These are phyloP conservation scores for Cyanocitta stelleri DNA, from an alignment of 2,113 vertebrate species.

Conservation along the genomic window DNA sequence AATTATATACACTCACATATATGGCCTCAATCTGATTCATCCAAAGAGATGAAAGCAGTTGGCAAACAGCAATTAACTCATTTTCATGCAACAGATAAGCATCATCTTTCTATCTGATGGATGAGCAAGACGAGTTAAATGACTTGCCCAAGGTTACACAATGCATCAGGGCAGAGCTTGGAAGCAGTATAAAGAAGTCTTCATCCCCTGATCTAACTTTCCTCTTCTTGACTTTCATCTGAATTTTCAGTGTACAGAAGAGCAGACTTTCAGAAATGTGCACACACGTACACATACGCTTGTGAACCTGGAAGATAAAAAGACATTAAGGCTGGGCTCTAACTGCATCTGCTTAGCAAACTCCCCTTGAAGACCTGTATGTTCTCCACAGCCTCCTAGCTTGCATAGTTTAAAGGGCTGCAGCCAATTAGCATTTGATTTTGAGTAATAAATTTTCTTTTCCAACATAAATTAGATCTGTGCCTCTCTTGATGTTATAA, in stretches of 20 bases:
- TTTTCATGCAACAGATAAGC: constrained; percentile 62
- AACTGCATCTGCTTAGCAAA: constrained; percentile 24
- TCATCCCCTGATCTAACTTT: constrained; percentile 56
- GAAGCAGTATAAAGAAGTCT: constrained; percentile 57
- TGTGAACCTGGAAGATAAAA: constrained; percentile 50
- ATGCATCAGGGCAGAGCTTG: constrained; percentile 52
- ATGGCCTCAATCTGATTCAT: constrained; percentile 55
- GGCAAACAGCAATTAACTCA: constrained; percentile 62
- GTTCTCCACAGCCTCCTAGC: not conserved
- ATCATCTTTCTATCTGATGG: constrained; percentile 61
- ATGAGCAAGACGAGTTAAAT: constrained; percentile 60
- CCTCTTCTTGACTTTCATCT: constrained; percentile 53
- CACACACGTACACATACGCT: not conserved
- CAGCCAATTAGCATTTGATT: constrained; percentile 29
- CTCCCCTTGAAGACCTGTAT: constrained; percentile 39
- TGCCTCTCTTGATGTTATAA: constrained; percentile 2
- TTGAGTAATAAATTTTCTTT: constrained; percentile 45
- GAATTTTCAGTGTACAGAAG: constrained; percentile 30
- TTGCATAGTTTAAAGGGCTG: not conserved
- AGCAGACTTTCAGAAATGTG: constrained; percentile 31
- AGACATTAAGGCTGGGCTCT: not conserved
- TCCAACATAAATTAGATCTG: not conserved
- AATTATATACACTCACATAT: constrained; percentile 48
- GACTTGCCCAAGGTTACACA: constrained; percentile 66
- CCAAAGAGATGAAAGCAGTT: constrained; percentile 62